phyloP scores from a whole-genome alignment of 2,113 vertebrate species.

The Myrmecophaga tridactyla region DNA sequence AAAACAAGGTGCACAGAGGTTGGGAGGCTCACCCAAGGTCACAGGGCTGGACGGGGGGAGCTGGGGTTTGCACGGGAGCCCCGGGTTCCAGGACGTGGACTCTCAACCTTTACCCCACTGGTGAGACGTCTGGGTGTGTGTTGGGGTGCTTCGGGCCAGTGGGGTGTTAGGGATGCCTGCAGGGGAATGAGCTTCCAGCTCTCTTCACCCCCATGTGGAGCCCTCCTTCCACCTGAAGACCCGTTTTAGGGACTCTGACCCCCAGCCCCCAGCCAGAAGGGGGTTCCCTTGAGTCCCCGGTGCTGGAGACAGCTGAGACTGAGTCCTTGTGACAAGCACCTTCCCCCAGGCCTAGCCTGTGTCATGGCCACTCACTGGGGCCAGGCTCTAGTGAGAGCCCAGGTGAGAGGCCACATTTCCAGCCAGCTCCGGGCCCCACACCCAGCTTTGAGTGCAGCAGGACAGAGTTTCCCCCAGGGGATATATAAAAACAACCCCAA shows the following conservation, averaged over 20 bases:
- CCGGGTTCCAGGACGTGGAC: not conserved
- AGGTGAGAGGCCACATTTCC: too few relatives aligned
- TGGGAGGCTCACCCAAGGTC: not conserved
- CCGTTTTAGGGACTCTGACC: not conserved
- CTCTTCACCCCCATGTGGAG: not conserved
- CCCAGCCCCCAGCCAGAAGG: not conserved
- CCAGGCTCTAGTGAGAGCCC: too few relatives aligned
- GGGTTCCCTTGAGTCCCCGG: not conserved
- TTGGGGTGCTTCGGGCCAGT: not conserved
- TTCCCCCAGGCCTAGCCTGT: not conserved
- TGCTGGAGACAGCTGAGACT: not conserved
- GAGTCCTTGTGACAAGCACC: not conserved
- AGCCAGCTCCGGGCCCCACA: not conserved
- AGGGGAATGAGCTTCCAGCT: not conserved
- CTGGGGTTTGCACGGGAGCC: not conserved
- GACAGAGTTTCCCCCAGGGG: not conserved
- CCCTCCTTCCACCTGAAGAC: not conserved
- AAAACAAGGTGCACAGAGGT: not conserved
- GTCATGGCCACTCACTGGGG: too few relatives aligned
- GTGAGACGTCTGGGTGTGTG: not conserved
- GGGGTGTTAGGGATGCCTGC: not conserved
- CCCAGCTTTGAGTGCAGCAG: rapidly evolving
- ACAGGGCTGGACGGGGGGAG: not conserved
- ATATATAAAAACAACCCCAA: rapidly evolving
- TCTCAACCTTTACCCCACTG: not conserved